Evolutionary conservation across 37 sponge, comb jelly and placozoan species (phyloP).

Genomic region (Chondrilla cf. caribensis): DNA sequence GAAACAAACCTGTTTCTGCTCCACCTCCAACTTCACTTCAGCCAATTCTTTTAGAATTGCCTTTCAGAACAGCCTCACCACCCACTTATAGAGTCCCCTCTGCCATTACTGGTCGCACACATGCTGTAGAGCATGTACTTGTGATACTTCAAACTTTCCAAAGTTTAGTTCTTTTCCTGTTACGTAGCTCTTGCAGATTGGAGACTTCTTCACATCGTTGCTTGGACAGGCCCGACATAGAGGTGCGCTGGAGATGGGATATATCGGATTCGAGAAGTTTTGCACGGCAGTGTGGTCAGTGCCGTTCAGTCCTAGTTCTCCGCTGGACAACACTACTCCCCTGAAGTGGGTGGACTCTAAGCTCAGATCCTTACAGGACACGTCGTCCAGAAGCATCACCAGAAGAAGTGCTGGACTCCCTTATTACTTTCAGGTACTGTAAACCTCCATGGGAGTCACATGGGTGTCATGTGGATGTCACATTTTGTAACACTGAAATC

Average conservation of each 20-base stretch:
- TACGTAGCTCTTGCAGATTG: constrained; percentile 46
- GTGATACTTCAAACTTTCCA: too few relatives aligned
- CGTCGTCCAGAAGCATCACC: constrained; percentile 57
- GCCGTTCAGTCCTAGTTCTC: constrained; percentile 9
- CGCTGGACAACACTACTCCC: constrained; percentile 17
- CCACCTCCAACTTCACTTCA: too few relatives aligned
- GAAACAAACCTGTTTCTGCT: too few relatives aligned
- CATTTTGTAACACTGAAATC: too few relatives aligned
- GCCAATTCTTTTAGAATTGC: too few relatives aligned
- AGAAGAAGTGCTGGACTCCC: constrained; percentile 89
- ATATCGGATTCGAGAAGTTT: constrained; percentile 72
- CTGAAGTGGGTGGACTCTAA: constrained; percentile 45
- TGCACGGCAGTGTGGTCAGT: constrained; percentile 67
- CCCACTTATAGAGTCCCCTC: neutral
- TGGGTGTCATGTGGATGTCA: too few relatives aligned
- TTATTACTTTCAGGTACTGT: constrained; percentile 60
- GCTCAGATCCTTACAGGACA: constrained; percentile 48
- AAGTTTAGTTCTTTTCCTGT: too few relatives aligned
- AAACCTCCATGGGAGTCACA: neutral
- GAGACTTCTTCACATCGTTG: constrained; percentile 61
- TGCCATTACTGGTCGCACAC: too few relatives aligned
- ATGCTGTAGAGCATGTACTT: too few relatives aligned
- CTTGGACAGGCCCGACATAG: constrained; percentile 76
- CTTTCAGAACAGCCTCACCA: too few relatives aligned
- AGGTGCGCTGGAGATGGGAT: constrained; percentile 90